phyloP scores from a whole-genome alignment of 2,797 vertebrate genomes.

The Myotis daubentonii region DNA sequence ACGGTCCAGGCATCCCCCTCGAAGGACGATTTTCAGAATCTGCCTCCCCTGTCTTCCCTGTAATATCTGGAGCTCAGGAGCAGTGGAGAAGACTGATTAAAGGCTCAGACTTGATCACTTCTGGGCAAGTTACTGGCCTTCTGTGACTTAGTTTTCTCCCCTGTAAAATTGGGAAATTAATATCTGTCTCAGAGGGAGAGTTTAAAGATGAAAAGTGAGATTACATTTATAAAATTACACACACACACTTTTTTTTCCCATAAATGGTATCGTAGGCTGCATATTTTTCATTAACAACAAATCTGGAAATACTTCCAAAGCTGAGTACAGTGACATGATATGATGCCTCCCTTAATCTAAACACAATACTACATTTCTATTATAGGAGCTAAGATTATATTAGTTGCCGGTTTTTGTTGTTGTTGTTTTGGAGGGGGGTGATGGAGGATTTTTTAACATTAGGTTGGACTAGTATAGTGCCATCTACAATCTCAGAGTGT shows the following conservation, averaged over 20 bases:
- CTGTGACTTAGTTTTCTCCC: not conserved
- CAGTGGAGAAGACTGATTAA: not conserved
- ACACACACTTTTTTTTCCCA: not conserved
- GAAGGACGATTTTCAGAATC: not conserved
- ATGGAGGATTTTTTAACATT: not conserved
- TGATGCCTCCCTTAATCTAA: not conserved
- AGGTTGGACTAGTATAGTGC: not conserved
- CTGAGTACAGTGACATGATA: not conserved
- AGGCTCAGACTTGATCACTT: not conserved
- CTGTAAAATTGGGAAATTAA: not conserved
- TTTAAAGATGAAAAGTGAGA: not conserved
- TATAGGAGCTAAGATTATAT: not conserved
- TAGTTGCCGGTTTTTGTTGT: not conserved
- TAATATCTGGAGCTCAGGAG: not conserved
- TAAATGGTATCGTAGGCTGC: not conserved
- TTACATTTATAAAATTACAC: not conserved
- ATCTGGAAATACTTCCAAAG: not conserved
- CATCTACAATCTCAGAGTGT: not conserved
- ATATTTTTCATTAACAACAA: not conserved
- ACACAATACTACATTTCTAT: not conserved
- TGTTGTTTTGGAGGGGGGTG: not conserved
- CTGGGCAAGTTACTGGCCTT: not conserved
- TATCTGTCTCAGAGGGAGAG: not conserved
- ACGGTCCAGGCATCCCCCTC: not conserved
- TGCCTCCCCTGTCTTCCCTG: not conserved